Percentiles rank a stretch among this genome's conserved stretches.
Conservation (phyloP, 1,140 invertebrate species). For the Leptinotarsa undecemlineata region DNA sequence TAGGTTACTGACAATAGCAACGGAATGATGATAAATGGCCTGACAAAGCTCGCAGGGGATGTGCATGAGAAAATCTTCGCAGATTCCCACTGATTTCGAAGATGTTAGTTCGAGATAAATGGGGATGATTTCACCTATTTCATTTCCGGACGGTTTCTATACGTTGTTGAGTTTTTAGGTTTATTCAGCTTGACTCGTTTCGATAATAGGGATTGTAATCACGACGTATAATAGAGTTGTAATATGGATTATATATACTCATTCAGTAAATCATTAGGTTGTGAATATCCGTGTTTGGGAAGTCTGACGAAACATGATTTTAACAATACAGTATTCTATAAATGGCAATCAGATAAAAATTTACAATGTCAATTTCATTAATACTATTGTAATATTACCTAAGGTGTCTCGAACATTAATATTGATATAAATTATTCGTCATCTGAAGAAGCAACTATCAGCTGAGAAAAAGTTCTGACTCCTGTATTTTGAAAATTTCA, state of each 20-base stretch:
- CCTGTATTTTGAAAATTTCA: no score
- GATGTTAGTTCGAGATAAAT: conserved; percentile 4
- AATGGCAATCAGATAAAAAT: no score
- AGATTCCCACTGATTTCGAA: conserved; percentile 7
- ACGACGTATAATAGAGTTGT: background rate
- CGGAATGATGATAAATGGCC: conserved; percentile 16
- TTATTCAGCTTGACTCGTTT: background rate
- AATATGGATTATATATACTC: background rate
- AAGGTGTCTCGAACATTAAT: no score
- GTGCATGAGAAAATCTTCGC: conserved; percentile 9
- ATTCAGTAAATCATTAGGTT: background rate
- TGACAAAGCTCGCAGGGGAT: background rate
- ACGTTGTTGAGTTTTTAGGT: conserved; percentile 5
- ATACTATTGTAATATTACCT: no score
- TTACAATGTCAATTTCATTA: no score
- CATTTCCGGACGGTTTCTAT: background rate
- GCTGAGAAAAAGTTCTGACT: no score
- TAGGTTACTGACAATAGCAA: conserved; percentile 13
- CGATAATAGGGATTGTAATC: background rate
- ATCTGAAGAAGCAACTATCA: no score
- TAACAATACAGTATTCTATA: no score
- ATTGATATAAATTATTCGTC: no score
- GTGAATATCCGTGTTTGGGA: no score
- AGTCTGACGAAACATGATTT: no score
- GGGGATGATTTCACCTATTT: conserved; percentile 5